Evolutionary conservation across 2,888 invertebrate species (phyloP).

Genomic region (Drepanosiphum platanoidis): DNA sequence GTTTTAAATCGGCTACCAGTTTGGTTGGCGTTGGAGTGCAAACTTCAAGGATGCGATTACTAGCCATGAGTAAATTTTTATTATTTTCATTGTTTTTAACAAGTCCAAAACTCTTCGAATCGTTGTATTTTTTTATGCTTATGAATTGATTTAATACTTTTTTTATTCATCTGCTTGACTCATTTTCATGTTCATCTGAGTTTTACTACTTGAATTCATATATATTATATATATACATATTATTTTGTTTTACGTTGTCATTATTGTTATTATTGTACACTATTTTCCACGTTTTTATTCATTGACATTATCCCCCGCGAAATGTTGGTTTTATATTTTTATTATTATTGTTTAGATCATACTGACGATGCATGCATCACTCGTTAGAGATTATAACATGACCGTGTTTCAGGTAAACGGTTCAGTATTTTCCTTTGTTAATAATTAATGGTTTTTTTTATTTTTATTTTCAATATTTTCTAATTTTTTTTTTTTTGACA

Average conservation of each 20-base stretch:
- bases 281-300: constrained; percentile 35
- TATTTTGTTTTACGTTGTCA: constrained; percentile 9
- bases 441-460: constrained; percentile 36
- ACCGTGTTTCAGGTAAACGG: constrained; percentile 56
- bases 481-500: constrained; percentile 8
- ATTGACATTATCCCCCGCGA: constrained; percentile 20
- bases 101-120: constrained; percentile 57
- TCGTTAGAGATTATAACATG: constrained; percentile 27
- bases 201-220: constrained; percentile 39
- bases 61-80: constrained; percentile 78
- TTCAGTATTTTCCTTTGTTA: constrained; percentile 24
- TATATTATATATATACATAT: too few relatives aligned
- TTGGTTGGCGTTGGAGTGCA: constrained; percentile 95
- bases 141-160: constrained; percentile 57
- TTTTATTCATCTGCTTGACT: constrained; percentile 61
- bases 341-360: constrained; percentile 19
- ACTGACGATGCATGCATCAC: constrained; percentile 47
- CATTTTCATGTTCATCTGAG: constrained; percentile 50
- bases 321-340: constrained; percentile 27
- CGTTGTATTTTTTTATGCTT: constrained; percentile 60
- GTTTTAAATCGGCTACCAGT: constrained; percentile 69
- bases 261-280: constrained; percentile 23
- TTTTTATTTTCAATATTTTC: constrained; percentile 44
- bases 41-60: constrained; percentile 96
- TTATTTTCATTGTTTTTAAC: constrained; percentile 61